Evolutionary conservation across 2,113 vertebrate genomes (phyloP).

Genomic region (Chlorocebus sabaeus): DNA sequence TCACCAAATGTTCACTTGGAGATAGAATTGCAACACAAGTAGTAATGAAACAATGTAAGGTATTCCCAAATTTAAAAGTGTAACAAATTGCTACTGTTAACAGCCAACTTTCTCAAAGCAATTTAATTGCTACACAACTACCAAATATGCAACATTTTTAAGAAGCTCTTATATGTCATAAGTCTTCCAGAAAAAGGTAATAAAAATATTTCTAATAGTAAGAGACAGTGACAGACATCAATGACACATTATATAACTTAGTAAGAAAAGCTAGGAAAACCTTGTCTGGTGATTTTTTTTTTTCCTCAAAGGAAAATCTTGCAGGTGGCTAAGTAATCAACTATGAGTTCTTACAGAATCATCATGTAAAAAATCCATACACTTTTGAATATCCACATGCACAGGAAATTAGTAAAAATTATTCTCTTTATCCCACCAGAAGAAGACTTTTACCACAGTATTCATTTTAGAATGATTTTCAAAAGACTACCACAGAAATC

Average conservation of each 20-base stretch:
- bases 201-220: conserved; percentile 32
- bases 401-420: conserved; percentile 17
- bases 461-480: conserved; percentile 13
- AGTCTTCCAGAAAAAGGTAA: conserved; percentile 32
- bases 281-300: not conserved
- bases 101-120: conserved; percentile 51
- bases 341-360: not conserved
- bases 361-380: not conserved
- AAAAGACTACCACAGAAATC: not conserved
- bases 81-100: conserved; percentile 40
- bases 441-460: not conserved
- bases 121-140: conserved; percentile 48
- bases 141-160: conserved; percentile 18
- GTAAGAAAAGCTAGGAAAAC: not conserved
- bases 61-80: conserved; percentile 56
- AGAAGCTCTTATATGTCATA: not conserved
- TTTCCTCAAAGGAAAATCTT: not conserved
- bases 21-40: conserved; percentile 52
- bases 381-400: not conserved
- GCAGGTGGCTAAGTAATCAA: not conserved
- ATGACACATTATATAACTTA: not conserved
- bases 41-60: conserved; percentile 64
- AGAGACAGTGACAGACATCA: not conserved
- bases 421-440: conserved; percentile 7
- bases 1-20: conserved; percentile 75